phyloP scores from a whole-genome alignment of 1,140 invertebrate genomes.

The Trissolcus basalis region DNA sequence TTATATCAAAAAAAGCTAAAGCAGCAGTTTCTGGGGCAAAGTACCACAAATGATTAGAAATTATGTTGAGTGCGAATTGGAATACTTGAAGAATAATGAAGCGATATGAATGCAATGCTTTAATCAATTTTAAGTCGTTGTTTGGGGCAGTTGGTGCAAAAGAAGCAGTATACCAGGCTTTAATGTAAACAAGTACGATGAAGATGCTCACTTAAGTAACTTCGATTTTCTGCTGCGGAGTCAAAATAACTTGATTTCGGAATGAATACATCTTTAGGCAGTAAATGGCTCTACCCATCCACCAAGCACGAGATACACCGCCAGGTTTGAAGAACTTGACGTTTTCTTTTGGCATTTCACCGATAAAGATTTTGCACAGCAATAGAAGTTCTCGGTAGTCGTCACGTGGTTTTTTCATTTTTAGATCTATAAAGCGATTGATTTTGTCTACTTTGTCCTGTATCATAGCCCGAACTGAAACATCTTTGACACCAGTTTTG shows the following conservation, averaged over 20 bases:
- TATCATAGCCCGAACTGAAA: too few relatives aligned
- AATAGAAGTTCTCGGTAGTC: too few relatives aligned
- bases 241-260: constrained; percentile 59
- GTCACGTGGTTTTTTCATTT: too few relatives aligned
- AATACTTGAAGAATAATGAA: constrained; percentile 25
- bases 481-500: too few relatives aligned
- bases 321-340: constrained; percentile 57
- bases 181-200: constrained; percentile 55
- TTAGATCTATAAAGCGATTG: too few relatives aligned
- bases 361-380: too few relatives aligned
- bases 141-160: constrained; percentile 38
- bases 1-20: constrained; percentile 45
- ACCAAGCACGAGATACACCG: constrained; percentile 64
- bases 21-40: constrained; percentile 38
- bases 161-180: constrained; percentile 55
- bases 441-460: too few relatives aligned
- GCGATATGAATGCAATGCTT: constrained; percentile 38
- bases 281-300: constrained; percentile 69
- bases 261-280: constrained; percentile 67
- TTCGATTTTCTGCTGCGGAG: too few relatives aligned
- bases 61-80: constrained; percentile 30
- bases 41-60: constrained; percentile 55
- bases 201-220: constrained; percentile 57
- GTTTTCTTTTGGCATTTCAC: constrained; percentile 56
- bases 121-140: constrained; percentile 46